These are phyloP conservation scores for Charaxes varanes DNA, from an alignment of 1,140 invertebrate species.

Conservation along the genomic window DNA sequence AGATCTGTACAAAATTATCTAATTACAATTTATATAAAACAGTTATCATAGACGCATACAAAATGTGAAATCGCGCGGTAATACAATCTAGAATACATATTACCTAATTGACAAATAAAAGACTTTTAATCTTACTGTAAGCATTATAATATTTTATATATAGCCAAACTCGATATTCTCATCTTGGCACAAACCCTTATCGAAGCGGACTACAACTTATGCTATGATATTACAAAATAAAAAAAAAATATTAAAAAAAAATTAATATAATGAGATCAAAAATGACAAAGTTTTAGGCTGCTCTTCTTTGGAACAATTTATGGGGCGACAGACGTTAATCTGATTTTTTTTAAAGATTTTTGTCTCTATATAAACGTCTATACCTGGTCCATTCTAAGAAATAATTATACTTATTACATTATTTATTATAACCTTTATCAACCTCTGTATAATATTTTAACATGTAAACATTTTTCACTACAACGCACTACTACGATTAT, in stretches of 20 bases:
- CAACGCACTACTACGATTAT: constrained; percentile 13
- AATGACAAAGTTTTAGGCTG: constrained; percentile 68
- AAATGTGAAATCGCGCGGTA: too few species aligned
- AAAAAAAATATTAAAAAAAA: constrained; percentile 62
- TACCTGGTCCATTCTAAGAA: constrained; percentile 13
- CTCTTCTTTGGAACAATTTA: constrained; percentile 70
- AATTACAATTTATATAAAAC: too few species aligned
- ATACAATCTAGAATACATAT: background rate
- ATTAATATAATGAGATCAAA: constrained; percentile 71
- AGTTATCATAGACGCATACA: too few species aligned
- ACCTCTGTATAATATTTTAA: constrained; percentile 15
- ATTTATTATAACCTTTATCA: constrained; percentile 8
- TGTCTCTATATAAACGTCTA: constrained; percentile 14
- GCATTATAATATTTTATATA: constrained; percentile 24
- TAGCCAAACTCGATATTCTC: constrained; percentile 41
- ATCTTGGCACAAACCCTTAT: constrained; percentile 43
- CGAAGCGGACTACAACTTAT: constrained; percentile 28
- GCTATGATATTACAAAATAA: constrained; percentile 37
- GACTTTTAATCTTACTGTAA: background rate
- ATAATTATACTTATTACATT: constrained; percentile 13
- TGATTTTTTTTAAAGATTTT: constrained; percentile 31
- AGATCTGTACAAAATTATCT: too few species aligned
- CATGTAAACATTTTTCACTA: constrained; percentile 14
- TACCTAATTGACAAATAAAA: background rate
- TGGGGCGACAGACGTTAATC: constrained; percentile 34